phyloP scores from a whole-genome alignment of 2,888 invertebrate species.

The Tryphoninae sp. region DNA sequence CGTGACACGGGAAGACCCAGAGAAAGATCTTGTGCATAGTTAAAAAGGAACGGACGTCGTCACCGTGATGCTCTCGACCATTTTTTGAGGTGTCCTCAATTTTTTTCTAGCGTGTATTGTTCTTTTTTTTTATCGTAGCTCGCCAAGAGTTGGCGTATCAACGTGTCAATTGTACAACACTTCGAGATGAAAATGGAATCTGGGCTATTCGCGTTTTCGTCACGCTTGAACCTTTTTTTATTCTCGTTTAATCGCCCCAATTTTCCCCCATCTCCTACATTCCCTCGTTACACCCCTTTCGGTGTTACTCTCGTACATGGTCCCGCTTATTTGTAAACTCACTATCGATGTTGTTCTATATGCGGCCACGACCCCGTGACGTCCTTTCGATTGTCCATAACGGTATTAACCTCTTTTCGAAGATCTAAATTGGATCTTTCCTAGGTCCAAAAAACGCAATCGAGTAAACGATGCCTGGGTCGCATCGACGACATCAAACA shows the following conservation, averaged over 20 bases:
- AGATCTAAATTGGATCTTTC: neutral
- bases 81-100: neutral
- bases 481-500: too few relatives aligned
- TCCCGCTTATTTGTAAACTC: constrained; percentile 3
- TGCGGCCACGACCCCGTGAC: neutral
- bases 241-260: constrained; percentile 39
- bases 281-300: neutral
- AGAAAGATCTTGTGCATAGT: constrained; percentile 4
- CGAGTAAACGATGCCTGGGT: too few relatives aligned
- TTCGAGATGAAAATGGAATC: constrained; percentile 18
- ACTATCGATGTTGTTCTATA: neutral
- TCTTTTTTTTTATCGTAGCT: neutral
- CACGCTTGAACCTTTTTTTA: constrained; percentile 15
- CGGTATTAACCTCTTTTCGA: neutral
- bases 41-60: neutral
- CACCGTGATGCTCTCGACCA: neutral
- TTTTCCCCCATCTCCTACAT: constrained; percentile 39
- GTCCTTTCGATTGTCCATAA: neutral
- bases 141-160: constrained; percentile 11
- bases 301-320: neutral
- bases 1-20: neutral
- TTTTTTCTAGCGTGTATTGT: neutral
- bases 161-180: constrained; percentile 3
- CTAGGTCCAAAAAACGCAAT: too few relatives aligned
- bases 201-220: constrained; percentile 12